Percentiles rank a stretch among this genome's conserved stretches.
These are phyloP conservation scores for Nemurella pictetii DNA, from an alignment of 2,888 invertebrate genomes.

Conservation along the genomic window DNA sequence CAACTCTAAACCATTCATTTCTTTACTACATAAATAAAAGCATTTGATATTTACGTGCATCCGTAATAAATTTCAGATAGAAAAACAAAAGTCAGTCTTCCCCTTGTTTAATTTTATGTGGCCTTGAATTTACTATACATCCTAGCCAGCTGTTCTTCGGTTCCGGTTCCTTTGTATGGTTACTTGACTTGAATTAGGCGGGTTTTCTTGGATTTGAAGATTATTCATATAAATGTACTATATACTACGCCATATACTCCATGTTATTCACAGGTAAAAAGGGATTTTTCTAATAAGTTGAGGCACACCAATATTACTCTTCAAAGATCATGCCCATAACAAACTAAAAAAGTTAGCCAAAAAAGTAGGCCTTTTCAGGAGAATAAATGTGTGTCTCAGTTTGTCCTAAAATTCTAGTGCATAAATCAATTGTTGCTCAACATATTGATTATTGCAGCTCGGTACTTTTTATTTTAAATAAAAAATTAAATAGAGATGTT, in stretches of 20 bases:
- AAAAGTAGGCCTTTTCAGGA: not conserved
- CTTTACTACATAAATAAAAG: not conserved
- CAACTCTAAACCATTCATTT: not conserved
- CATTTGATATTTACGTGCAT: not conserved
- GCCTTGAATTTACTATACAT: too few species aligned
- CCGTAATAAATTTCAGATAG: not conserved
- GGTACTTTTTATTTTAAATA: not conserved
- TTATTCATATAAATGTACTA: too few species aligned
- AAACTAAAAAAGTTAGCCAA: not conserved
- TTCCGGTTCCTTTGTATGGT: too few species aligned
- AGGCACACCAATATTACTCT: too few species aligned
- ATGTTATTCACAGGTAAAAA: too few species aligned
- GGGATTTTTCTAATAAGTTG: too few species aligned
- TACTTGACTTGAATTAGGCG: too few species aligned
- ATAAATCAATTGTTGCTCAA: not conserved
- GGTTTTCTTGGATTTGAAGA: too few species aligned
- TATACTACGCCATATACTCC: too few species aligned
- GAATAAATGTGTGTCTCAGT: not conserved
- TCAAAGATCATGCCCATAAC: not conserved
- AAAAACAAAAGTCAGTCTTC: not conserved
- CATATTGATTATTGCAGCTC: constrained; percentile 5
- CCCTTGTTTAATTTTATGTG: too few species aligned
- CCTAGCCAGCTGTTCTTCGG: too few species aligned
- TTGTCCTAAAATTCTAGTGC: not conserved
- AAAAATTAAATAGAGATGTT: not conserved